Conservation (phyloP, 2,888 invertebrate species). For the Drosophila vallismaia region DNA sequence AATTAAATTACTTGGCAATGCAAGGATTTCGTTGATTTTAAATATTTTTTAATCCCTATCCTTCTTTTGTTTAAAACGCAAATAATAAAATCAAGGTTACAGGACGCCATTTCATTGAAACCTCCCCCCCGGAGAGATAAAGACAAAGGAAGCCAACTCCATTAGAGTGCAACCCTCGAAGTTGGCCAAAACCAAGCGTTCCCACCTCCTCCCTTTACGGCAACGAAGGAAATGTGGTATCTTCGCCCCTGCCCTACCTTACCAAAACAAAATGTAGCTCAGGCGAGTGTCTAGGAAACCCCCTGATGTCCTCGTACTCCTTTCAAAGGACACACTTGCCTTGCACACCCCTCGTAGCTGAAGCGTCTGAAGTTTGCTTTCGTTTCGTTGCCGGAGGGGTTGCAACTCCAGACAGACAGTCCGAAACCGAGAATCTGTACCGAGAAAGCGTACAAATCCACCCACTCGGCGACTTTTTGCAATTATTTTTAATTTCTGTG, state of each 20-base stretch:
- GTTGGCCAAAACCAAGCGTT: conserved; percentile 24
- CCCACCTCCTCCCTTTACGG: background rate
- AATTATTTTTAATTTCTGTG: conserved; percentile 67
- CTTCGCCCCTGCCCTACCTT: conserved; percentile 20
- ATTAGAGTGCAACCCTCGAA: conserved; percentile 27
- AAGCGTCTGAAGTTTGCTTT: conserved; percentile 50
- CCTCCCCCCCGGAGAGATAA: conserved; percentile 10
- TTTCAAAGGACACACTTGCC: conserved; percentile 1
- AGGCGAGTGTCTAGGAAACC: conserved; percentile 44
- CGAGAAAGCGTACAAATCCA: conserved; percentile 23
- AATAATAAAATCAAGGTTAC: conserved; percentile 37
- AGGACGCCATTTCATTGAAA: conserved; percentile 12
- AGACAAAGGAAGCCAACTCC: conserved; percentile 34
- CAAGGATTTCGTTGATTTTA: too few relatives aligned
- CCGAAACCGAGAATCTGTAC: background rate
- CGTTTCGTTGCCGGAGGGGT: conserved; percentile 58
- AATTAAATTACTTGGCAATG: too few relatives aligned
- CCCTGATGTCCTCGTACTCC: conserved; percentile 2
- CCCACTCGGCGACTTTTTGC: conserved; percentile 47
- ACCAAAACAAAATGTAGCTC: conserved; percentile 45
- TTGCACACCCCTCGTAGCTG: conserved; percentile 14
- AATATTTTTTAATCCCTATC: background rate
- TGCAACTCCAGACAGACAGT: conserved; percentile 70
- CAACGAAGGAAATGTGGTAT: conserved; percentile 18
- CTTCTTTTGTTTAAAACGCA: background rate